phyloP scores from a whole-genome alignment of 2,797 vertebrate genomes.

The Manis javanica region DNA sequence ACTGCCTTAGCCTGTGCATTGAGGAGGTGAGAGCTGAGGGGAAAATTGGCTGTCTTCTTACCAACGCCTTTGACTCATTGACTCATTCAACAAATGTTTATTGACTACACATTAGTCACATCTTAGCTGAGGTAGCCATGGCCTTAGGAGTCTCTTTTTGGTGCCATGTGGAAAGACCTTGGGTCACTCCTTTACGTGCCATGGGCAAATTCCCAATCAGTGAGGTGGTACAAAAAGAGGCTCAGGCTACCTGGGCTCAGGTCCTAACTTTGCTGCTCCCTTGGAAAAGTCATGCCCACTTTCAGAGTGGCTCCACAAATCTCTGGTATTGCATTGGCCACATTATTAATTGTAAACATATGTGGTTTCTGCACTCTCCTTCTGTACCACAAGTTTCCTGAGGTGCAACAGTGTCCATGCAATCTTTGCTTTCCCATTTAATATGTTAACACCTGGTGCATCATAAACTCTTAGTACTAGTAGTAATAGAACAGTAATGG shows the following conservation, averaged over 20 bases:
- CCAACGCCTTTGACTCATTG: constrained; percentile 4
- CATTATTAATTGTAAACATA: neutral
- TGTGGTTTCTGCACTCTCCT: neutral
- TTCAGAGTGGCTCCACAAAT: neutral
- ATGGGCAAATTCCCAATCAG: constrained; percentile 1
- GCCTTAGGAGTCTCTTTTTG: constrained; percentile 48
- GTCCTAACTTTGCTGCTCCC: neutral
- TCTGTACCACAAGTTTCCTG: neutral
- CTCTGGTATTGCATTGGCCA: neutral
- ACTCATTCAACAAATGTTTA: constrained; percentile 59
- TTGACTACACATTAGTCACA: neutral
- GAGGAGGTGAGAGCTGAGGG: neutral
- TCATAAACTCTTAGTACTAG: neutral
- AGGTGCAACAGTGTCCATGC: neutral
- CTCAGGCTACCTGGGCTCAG: neutral
- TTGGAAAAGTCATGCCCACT: neutral
- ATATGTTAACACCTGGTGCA: neutral
- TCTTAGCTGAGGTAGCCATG: constrained; percentile 13
- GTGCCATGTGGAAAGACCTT: constrained; percentile 32
- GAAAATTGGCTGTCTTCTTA: constrained; percentile 39
- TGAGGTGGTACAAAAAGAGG: neutral
- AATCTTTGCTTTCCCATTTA: neutral
- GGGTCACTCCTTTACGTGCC: neutral
- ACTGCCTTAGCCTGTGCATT: neutral
- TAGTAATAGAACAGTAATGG: neutral